phyloP scores from a whole-genome alignment of 2,113 vertebrate species.

The Grammomys surdaster region DNA sequence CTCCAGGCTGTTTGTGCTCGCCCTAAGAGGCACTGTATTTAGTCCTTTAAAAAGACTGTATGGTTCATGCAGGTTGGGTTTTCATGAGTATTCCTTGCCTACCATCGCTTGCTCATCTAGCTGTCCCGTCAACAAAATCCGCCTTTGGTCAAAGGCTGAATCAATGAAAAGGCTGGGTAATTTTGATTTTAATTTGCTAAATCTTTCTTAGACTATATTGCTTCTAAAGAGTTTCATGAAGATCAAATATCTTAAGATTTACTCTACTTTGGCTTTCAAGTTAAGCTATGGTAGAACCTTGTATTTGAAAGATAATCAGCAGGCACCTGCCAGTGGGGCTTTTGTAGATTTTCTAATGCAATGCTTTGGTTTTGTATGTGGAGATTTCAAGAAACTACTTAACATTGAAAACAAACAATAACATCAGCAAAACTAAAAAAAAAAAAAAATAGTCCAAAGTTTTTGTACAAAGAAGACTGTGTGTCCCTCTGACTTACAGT shows the following conservation, averaged over 20 bases:
- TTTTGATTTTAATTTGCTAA: neutral
- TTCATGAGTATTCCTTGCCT: neutral
- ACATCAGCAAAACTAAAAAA: neutral
- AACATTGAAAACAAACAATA: neutral
- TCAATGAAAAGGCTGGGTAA: neutral
- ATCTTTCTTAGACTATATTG: neutral
- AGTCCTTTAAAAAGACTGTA: neutral
- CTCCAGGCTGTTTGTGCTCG: neutral
- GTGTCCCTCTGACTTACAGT: neutral
- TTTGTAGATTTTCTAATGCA: neutral
- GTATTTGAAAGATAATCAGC: conserved; percentile 36
- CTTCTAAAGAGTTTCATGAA: conserved; percentile 9
- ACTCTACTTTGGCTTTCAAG: conserved; percentile 28
- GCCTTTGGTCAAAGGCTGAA: neutral
- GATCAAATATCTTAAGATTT: conserved; percentile 35
- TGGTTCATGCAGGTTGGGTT: conserved; percentile 1
- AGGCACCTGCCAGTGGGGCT: neutral
- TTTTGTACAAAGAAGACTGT: neutral
- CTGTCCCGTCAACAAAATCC: neutral
- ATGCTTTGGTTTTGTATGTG: neutral
- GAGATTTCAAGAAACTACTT: conserved; percentile 4
- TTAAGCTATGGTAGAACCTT: neutral
- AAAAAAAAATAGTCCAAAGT: neutral
- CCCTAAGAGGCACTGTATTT: neutral
- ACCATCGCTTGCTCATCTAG: neutral